phyloP scores from a whole-genome alignment of 2,797 vertebrate species.

The Chromobotia macracanthus region DNA sequence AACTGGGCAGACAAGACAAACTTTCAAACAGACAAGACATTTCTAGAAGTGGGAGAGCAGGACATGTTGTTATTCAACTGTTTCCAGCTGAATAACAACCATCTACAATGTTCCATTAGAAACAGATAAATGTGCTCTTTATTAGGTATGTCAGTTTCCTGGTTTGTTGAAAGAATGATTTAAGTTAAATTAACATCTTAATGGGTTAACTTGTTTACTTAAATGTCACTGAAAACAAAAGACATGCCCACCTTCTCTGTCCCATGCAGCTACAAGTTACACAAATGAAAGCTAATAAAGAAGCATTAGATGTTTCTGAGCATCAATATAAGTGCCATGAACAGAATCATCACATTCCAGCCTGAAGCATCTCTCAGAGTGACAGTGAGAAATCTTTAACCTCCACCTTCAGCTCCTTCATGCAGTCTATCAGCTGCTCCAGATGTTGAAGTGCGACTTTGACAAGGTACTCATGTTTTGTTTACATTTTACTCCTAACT shows the following conservation, averaged over 20 bases:
- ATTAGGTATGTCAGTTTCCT: no score
- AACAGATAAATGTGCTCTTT: no score
- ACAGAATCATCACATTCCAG: slow-evolving; percentile 45
- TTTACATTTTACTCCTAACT: slow-evolving; percentile 12
- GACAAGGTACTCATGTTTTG: neutral
- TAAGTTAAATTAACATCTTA: no score
- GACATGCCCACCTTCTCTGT: neutral
- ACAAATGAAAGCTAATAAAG: slow-evolving; percentile 15
- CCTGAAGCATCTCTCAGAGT: slow-evolving; percentile 44
- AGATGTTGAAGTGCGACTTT: slow-evolving; percentile 36
- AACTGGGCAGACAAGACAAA: no score
- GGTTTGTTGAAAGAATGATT: no score
- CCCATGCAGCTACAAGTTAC: neutral
- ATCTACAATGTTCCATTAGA: no score
- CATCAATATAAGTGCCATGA: slow-evolving; percentile 33
- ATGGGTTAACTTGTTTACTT: no score
- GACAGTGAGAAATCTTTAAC: slow-evolving; percentile 49
- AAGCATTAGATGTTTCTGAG: slow-evolving; percentile 26
- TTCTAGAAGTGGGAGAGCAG: no score
- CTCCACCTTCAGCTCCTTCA: slow-evolving; percentile 35
- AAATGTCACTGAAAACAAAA: no score
- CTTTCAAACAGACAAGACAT: no score
- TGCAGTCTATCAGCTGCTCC: slow-evolving; percentile 15
- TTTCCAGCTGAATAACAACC: no score
- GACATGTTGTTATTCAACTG: no score